Base-by-base conservation (phyloP, 2,888 invertebrate genomes). In the Pherbina coryleti region DNA sequence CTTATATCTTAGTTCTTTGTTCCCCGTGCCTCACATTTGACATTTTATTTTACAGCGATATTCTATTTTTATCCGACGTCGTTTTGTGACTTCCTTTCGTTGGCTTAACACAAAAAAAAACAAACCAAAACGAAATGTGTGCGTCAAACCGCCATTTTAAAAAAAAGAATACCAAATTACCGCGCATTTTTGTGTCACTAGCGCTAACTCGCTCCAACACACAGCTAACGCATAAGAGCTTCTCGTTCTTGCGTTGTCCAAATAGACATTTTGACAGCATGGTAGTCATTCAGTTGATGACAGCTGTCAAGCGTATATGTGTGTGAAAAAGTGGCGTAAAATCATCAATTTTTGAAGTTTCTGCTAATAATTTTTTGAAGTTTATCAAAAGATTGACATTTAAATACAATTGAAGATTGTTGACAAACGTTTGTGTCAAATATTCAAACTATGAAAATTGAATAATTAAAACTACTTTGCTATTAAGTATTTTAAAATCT, bases 141-240 rank as follows among this genome's bases (percentile, higher is more conserved):
- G 62, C 71, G 60, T 53, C 57, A 74, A 22, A 74, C 73, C 82
- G 83, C 83, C 83, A 83, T 83, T 83, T 83, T 83, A 78, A 77
- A 76, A 77, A 77, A 55, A n/a, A 28, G 28, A 7, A 49, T 31
- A 37, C 9, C 14, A 77, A 81, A 49, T 72, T 80, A 80, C 80
- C 78, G 79, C 79, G 82, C 82, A 80, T 80, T 82, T 80, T 3
- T 60, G 3, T 49, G 11, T 14, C 8, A 71, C 25, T 28, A 70
- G 64, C 9, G 19, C 67, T 51, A 49, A 70, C 71, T 69, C 57
- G 5, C 57, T 75, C 71, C 11, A 25, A 53, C 75, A 62, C 8
- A 53, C 28, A 11, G 14, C 57, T 14, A 34, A 19, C n/a, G 25
- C 66, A 55, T 69, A 22, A 25, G 31, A 25, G 37, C 57, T 72